Percentiles rank a stretch among this genome's conserved stretches.
Conservation (phyloP, 2,888 invertebrate species). For the Odontocolon sp. region DNA sequence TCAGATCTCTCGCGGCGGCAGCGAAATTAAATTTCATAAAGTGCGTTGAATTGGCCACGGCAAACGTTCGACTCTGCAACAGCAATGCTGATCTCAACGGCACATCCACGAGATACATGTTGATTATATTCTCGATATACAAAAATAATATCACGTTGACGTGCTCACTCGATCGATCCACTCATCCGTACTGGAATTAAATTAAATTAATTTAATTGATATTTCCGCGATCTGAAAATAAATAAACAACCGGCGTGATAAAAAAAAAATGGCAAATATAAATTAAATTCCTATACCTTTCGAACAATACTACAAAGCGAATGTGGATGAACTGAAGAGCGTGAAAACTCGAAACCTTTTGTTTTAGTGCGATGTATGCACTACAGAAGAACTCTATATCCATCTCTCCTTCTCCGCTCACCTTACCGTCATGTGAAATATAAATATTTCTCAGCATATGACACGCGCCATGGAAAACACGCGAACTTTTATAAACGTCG, state of each 20-base stretch:
- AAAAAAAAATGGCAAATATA: no score
- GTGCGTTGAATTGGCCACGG: conserved; percentile 40
- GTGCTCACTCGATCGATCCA: background rate
- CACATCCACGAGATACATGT: background rate
- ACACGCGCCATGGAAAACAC: conserved; percentile 51
- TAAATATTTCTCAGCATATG: conserved; percentile 53
- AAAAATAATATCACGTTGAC: background rate
- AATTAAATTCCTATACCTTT: no score
- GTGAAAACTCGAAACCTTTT: background rate
- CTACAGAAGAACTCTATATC: background rate
- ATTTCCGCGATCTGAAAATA: no score
- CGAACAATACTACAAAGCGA: no score
- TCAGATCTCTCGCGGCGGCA: conserved; percentile 38
- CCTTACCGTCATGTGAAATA: conserved; percentile 41
- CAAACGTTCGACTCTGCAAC: background rate
- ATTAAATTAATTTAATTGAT: background rate
- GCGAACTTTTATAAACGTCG: conserved; percentile 56
- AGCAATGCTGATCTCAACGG: no score
- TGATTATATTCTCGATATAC: background rate
- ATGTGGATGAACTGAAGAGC: background rate
- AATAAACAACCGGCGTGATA: no score
- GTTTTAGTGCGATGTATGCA: background rate
- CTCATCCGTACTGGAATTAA: background rate
- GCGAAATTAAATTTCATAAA: conserved; percentile 58
- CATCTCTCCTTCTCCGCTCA: background rate